Percentiles rank a stretch among this genome's conserved stretches.
phyloP scores from a whole-genome alignment of 2,113 vertebrate species.

The Gambusia affinis region DNA sequence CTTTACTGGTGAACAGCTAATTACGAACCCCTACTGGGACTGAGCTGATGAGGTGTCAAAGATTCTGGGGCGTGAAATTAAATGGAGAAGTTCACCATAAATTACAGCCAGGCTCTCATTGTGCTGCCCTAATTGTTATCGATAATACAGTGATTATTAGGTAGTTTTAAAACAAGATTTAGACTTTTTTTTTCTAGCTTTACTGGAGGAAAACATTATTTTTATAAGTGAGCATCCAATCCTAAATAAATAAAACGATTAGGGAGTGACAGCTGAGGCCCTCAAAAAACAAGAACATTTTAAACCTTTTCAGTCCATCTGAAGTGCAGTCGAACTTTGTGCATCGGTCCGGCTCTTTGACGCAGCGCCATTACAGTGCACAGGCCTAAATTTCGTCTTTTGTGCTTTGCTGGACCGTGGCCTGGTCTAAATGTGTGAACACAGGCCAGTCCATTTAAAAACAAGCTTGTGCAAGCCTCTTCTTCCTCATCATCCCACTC shows the following conservation, averaged over 20 bases:
- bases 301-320: too few species aligned
- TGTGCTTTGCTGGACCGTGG: constrained; percentile 39
- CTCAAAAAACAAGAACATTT: neutral
- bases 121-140: neutral
- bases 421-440: constrained; percentile 50
- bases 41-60: constrained; percentile 42
- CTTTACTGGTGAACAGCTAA: constrained; percentile 61
- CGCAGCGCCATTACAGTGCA: constrained; percentile 51
- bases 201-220: neutral
- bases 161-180: neutral
- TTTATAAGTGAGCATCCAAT: too few species aligned
- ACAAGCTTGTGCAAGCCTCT: constrained; percentile 56
- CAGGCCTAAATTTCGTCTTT: constrained; percentile 18
- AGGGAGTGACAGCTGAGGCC: too few species aligned
- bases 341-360: constrained; percentile 6
- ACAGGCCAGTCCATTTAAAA: constrained; percentile 67
- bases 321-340: neutral
- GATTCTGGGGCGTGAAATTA: constrained; percentile 14
- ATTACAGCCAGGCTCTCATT: neutral
- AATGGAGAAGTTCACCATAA: neutral
- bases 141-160: too few species aligned
- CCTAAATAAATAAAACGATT: too few species aligned
- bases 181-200: neutral
- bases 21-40: constrained; percentile 56
- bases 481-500: constrained; percentile 61